A percentile compares a stretch with the other conserved stretches of the same genome.
Conservation (phyloP, 2,113 vertebrate genomes). For the Pseudorhombus dupliciocellatus region DNA sequence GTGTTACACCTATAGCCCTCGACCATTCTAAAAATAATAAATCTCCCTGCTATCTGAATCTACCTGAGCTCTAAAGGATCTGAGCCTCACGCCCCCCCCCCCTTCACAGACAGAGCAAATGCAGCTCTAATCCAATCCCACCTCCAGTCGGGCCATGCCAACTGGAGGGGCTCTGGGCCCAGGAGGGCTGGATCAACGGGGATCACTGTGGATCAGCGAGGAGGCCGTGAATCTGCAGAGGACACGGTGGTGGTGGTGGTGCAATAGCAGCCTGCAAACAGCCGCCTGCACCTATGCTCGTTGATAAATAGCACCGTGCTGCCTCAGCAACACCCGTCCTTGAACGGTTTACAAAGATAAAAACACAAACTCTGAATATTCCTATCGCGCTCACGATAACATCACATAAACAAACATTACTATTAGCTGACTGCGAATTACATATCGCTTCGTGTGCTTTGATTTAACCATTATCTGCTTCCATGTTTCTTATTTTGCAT, state of each 20-base stretch:
- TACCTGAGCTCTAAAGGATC: constrained; percentile 22
- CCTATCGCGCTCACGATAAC: background rate
- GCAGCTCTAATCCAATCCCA: constrained; percentile 44
- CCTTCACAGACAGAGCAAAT: constrained; percentile 20
- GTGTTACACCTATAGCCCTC: constrained; percentile 10
- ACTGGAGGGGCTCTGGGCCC: constrained; percentile 42
- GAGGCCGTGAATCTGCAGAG: constrained; percentile 27
- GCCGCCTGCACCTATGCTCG: background rate
- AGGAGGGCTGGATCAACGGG: constrained; percentile 31
- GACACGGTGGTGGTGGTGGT: constrained; percentile 3
- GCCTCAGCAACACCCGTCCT: constrained; percentile 1
- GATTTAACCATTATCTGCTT: constrained; percentile 8
- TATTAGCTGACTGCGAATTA: background rate
- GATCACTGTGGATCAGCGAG: constrained; percentile 57
- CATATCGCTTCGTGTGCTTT: constrained; percentile 9
- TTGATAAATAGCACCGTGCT: background rate
- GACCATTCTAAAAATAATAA: constrained; percentile 29
- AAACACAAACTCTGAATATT: constrained; percentile 12
- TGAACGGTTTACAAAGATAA: background rate
- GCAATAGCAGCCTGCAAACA: constrained; percentile 19
- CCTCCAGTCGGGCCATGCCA: constrained; percentile 47
- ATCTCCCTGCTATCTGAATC: background rate
- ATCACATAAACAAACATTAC: background rate
- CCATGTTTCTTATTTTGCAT: background rate
- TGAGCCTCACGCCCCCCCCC: constrained; percentile 7